Evolutionary conservation across 2,888 invertebrate species (phyloP).

Genomic region (Copidosoma aretas): DNA sequence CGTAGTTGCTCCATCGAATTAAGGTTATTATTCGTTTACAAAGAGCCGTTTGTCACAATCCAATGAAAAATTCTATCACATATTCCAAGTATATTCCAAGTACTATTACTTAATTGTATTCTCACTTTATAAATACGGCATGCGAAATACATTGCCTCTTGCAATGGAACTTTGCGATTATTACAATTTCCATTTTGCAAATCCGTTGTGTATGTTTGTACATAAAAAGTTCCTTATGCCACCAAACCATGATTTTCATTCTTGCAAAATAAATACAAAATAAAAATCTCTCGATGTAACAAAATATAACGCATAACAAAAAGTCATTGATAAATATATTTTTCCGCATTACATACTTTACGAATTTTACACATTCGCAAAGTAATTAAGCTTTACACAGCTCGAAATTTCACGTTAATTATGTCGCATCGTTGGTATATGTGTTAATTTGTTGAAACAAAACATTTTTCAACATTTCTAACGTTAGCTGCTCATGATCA

Average conservation of each 20-base stretch:
- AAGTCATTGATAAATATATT: conserved; percentile 19
- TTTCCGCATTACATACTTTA: conserved; percentile 4
- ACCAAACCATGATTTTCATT: conserved; percentile 29
- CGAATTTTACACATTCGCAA: conserved; percentile 12
- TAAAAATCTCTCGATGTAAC: conserved; percentile 15
- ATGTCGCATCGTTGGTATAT: not conserved
- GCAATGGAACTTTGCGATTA: conserved; percentile 21
- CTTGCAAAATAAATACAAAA: conserved; percentile 29
- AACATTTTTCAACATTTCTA: conserved; percentile 18
- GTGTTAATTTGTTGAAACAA: conserved; percentile 16
- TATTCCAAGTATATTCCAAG: too few relatives aligned
- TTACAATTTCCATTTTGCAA: conserved; percentile 37
- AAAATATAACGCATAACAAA: conserved; percentile 24
- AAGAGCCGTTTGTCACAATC: conserved; percentile 38
- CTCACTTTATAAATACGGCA: conserved; percentile 32
- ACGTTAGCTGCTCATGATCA: conserved; percentile 14
- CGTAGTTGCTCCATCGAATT: not conserved
- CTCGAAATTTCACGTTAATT: conserved; percentile 7
- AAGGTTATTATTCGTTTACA: conserved; percentile 30
- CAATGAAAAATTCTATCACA: conserved; percentile 38
- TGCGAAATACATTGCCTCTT: conserved; percentile 25
- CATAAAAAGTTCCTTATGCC: conserved; percentile 27
- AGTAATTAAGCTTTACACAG: not conserved
- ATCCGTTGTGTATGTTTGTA: conserved; percentile 28
- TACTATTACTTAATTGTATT: conserved; percentile 30